Conservation (phyloP, 2,888 invertebrate genomes). For the Coenonympha glycerion region DNA sequence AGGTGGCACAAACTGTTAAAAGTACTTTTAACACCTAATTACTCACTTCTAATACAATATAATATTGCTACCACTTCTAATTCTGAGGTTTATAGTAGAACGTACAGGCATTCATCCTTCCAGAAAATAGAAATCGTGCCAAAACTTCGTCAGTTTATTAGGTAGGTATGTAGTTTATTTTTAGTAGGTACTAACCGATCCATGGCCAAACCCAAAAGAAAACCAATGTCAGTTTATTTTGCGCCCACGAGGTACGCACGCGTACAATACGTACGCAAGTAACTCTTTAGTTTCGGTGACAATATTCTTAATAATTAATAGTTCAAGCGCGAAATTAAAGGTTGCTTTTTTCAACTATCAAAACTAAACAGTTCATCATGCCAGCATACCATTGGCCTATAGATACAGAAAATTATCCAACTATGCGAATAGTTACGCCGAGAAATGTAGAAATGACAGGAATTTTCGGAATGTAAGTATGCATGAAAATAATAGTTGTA, state of each 20-base stretch:
- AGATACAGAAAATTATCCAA: slow-evolving; percentile 56
- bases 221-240: slow-evolving; percentile 22
- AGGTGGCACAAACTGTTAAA: too few relatives aligned
- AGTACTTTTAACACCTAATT: too few relatives aligned
- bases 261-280: neutral
- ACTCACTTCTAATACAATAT: too few relatives aligned
- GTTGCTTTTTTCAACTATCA: neutral
- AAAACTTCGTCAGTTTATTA: slow-evolving; percentile 11
- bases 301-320: neutral
- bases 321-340: neutral
- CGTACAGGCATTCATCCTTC: too few relatives aligned
- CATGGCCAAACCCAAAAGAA: slow-evolving; percentile 26
- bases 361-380: slow-evolving; percentile 36
- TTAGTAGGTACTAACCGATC: slow-evolving; percentile 19
- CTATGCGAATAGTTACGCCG: slow-evolving; percentile 59
- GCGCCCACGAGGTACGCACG: slow-evolving; percentile 17
- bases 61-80: too few relatives aligned
- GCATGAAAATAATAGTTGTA: neutral
- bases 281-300: neutral
- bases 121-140: slow-evolving; percentile 1
- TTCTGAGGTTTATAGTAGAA: too few relatives aligned
- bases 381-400: slow-evolving; percentile 49
- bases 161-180: too few relatives aligned
- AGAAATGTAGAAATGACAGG: slow-evolving; percentile 50
- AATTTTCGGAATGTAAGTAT: slow-evolving; percentile 58